Conservation (phyloP, 2,797 vertebrate species). For the Pterois miles region DNA sequence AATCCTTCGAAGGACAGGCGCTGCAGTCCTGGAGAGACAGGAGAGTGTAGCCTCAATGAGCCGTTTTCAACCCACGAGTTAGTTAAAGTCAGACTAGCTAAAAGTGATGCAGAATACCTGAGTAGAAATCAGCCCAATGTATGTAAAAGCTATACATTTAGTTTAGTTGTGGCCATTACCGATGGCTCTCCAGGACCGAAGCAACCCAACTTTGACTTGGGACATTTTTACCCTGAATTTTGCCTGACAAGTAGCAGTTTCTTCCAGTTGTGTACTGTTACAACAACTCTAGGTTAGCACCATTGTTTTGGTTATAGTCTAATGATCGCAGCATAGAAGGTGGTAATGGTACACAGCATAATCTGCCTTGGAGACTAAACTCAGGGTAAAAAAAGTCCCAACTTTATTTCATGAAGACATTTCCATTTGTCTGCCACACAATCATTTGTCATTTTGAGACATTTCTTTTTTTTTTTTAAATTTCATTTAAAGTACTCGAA, state of each 20-base stretch:
- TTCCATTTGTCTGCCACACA: constrained; percentile 61
- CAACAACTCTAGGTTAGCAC: constrained; percentile 3
- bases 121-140: constrained; percentile 45
- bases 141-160: constrained; percentile 14
- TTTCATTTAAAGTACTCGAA: constrained; percentile 42
- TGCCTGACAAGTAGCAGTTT: constrained; percentile 26
- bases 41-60: background rate
- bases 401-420: constrained; percentile 15
- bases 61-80: background rate
- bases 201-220: background rate
- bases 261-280: constrained; percentile 4
- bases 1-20: constrained; percentile 24
- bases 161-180: background rate
- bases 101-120: constrained; percentile 49
- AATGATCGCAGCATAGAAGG: background rate
- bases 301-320: background rate
- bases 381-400: constrained; percentile 37
- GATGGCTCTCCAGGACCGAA: constrained; percentile 43
- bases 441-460: constrained; percentile 68
- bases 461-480: constrained; percentile 34
- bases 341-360: constrained; percentile 7
- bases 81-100: background rate
- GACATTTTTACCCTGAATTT: constrained; percentile 37
- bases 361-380: constrained; percentile 25
- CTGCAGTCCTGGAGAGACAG: constrained; percentile 42